A percentile compares a stretch with the other conserved stretches of the same genome.
These are phyloP conservation scores for Mastomys natalensis DNA, from an alignment of 2,113 vertebrate species.

Conservation along the genomic window DNA sequence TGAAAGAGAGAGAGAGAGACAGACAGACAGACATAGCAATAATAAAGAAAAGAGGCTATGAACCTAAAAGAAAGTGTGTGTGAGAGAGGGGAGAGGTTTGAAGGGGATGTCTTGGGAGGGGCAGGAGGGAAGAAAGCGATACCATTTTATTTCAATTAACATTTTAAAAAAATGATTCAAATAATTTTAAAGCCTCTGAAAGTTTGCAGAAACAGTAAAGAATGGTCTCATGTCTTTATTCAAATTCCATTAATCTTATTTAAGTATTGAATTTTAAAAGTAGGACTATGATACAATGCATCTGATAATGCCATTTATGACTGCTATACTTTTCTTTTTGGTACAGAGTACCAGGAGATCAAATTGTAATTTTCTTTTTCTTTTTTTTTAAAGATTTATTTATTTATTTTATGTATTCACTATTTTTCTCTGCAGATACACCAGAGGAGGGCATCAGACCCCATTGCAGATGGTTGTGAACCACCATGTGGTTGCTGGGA, in stretches of 20 bases:
- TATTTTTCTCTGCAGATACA: no score
- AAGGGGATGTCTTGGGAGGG: background rate
- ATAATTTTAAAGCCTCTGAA: slow-evolving; percentile 23
- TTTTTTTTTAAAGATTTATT: no score
- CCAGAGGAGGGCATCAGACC: no score
- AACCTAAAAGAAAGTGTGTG: background rate
- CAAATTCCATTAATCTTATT: background rate
- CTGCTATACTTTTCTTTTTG: background rate
- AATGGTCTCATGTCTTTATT: background rate
- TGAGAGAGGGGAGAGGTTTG: background rate
- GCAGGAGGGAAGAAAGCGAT: background rate
- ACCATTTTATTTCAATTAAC: background rate
- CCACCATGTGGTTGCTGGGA: no score
- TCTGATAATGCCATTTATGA: background rate
- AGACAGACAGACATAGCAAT: background rate
- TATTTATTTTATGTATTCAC: no score
- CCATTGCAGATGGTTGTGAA: no score
- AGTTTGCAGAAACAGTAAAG: slow-evolving; percentile 30
- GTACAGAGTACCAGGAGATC: background rate
- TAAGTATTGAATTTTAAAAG: background rate
- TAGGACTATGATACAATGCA: background rate
- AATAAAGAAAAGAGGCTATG: background rate
- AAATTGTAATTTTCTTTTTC: background rate
- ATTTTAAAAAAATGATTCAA: background rate
- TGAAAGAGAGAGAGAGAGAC: no score